Percentiles rank a stretch among this genome's conserved stretches.
These are phyloP conservation scores for Aleiodes alternator DNA, from an alignment of 2,888 invertebrate genomes.

Conservation along the genomic window DNA sequence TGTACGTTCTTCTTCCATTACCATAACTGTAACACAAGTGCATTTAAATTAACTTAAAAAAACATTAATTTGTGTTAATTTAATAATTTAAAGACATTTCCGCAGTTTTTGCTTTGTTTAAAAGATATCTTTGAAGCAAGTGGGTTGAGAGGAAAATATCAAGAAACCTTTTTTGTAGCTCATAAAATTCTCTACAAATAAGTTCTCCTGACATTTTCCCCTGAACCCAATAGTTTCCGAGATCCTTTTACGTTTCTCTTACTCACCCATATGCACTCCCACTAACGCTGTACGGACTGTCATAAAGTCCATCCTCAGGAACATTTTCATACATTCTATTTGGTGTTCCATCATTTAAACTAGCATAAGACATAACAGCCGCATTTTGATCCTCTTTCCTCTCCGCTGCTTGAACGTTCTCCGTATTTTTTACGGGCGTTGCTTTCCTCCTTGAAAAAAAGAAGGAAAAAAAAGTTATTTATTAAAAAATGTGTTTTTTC, in stretches of 20 bases:
- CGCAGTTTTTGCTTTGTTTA: too few relatives aligned
- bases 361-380: slow-evolving; percentile 92
- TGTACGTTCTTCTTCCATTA: slow-evolving; percentile 67
- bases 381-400: slow-evolving; percentile 91
- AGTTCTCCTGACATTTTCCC: not conserved
- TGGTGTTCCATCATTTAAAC: slow-evolving; percentile 83
- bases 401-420: slow-evolving; percentile 91
- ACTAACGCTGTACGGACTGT: slow-evolving; percentile 72
- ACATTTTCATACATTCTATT: slow-evolving; percentile 76
- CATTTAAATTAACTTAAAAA: not conserved
- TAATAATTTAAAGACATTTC: not conserved
- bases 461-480: slow-evolving; percentile 25
- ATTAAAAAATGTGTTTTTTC: not conserved
- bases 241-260: too few relatives aligned
- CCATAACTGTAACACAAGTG: slow-evolving; percentile 64
- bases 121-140: too few relatives aligned
- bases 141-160: too few relatives aligned
- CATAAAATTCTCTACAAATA: too few relatives aligned
- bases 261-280: slow-evolving; percentile 71
- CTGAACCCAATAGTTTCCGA: not conserved
- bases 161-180: too few relatives aligned
- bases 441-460: slow-evolving; percentile 83
- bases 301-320: slow-evolving; percentile 75
- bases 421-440: slow-evolving; percentile 91
- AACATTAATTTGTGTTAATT: not conserved